Evolutionary conservation across 2,888 invertebrate genomes (phyloP).

Genomic region (Adelphocoris suturalis): DNA sequence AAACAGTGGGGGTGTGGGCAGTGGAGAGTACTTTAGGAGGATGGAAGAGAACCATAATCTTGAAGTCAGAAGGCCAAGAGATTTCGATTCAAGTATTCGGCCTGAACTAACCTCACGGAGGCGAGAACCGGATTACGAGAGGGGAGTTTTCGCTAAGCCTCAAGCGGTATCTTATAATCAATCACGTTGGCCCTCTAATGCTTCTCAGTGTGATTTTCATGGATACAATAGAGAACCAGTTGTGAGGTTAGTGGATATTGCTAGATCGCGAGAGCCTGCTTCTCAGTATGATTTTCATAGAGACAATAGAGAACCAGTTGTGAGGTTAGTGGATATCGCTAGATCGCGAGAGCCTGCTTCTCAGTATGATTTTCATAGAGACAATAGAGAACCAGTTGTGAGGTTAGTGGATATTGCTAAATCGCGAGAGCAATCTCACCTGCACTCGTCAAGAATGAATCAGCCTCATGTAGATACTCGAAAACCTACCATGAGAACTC

Average conservation of each 20-base stretch:
- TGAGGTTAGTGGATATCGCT: neutral
- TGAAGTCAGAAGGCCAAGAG: neutral
- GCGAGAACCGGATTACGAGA: neutral
- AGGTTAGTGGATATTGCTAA: neutral
- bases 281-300: neutral
- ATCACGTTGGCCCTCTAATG: neutral
- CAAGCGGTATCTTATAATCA: neutral
- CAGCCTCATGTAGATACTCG: neutral
- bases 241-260: neutral
- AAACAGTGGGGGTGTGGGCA: neutral
- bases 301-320: neutral
- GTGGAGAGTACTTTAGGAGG: neutral
- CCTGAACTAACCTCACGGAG: no score
- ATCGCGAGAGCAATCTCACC: neutral
- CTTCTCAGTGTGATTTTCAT: neutral
- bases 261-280: neutral
- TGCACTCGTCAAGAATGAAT: neutral
- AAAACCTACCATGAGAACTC: neutral
- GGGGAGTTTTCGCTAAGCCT: neutral
- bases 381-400: neutral
- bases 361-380: neutral
- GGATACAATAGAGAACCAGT: neutral
- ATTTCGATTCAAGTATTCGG: neutral
- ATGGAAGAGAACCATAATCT: neutral
- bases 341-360: neutral